Conservation (phyloP, 2,113 vertebrate genomes). For the Chaenogobius annularis region DNA sequence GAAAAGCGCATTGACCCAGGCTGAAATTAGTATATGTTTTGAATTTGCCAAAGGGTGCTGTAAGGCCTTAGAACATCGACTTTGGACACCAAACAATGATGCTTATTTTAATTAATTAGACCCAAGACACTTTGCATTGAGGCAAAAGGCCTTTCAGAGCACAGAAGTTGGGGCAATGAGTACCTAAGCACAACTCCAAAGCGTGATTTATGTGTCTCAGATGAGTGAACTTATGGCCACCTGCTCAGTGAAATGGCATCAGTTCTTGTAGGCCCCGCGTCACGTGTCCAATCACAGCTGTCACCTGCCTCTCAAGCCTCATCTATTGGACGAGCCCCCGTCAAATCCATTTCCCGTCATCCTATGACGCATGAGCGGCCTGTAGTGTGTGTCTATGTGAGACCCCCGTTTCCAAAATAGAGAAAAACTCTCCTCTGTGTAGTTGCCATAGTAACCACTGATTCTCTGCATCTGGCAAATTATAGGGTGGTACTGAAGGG, state of each 20-base stretch:
- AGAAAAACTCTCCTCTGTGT: conserved; percentile 52
- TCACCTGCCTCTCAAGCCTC: conserved; percentile 16
- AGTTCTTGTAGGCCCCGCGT: conserved; percentile 19
- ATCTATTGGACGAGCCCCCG: conserved; percentile 36
- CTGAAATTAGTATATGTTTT: neutral
- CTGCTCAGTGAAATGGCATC: conserved; percentile 13
- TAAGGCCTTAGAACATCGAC: neutral
- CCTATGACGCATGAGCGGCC: conserved; percentile 12
- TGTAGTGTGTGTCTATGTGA: conserved; percentile 21
- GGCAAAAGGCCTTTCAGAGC: neutral
- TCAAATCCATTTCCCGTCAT: conserved; percentile 20
- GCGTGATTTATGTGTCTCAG: neutral
- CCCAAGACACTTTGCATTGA: neutral
- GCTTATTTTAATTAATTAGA: conserved; percentile 1
- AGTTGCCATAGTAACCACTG: conserved; percentile 75
- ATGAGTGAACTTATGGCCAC: conserved; percentile 17
- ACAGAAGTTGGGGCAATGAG: neutral
- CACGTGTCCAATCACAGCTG: conserved; percentile 17
- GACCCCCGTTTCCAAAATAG: conserved; percentile 60
- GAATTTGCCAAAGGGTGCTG: neutral
- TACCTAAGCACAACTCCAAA: conserved; percentile 28
- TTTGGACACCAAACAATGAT: neutral
- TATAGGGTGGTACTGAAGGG: conserved; percentile 73
- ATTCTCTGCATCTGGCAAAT: conserved; percentile 76
- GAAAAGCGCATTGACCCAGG: neutral